phyloP scores from a whole-genome alignment of 53 echinoderm and acorn worm species.

The Arbacia lixula region DNA sequence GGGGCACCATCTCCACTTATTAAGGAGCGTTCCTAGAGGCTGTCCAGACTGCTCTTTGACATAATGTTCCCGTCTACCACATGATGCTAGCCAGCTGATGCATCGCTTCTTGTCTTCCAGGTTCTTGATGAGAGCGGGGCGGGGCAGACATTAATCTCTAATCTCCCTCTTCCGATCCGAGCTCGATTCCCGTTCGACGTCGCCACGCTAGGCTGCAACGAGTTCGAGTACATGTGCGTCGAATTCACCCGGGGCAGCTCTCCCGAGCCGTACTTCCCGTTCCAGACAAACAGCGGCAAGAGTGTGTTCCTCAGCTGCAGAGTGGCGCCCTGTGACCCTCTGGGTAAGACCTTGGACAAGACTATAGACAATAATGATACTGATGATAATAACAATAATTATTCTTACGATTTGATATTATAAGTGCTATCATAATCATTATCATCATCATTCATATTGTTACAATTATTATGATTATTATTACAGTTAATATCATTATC shows the following conservation, averaged over 20 bases:
- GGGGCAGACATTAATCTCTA: slow-evolving; percentile 13
- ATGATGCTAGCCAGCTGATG: neutral
- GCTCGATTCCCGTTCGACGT: slow-evolving; percentile 45
- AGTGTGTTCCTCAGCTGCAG: slow-evolving; percentile 22
- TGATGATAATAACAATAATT: too few relatives aligned
- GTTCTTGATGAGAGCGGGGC: neutral
- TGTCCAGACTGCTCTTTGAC: too few relatives aligned
- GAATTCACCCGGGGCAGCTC: slow-evolving; percentile 19
- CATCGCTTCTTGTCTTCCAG: neutral
- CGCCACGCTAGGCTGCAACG: slow-evolving; percentile 25
- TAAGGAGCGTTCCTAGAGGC: too few relatives aligned
- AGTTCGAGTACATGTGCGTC: slow-evolving; percentile 33
- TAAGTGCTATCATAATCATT: too few relatives aligned
- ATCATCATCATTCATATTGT: too few relatives aligned
- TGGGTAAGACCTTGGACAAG: slow-evolving; percentile 13
- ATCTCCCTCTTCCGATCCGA: slow-evolving; percentile 30
- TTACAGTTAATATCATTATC: too few relatives aligned
- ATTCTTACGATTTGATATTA: too few relatives aligned
- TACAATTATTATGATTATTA: too few relatives aligned
- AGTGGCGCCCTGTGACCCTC: slow-evolving; percentile 37
- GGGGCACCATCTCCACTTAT: too few relatives aligned
- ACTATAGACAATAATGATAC: too few relatives aligned
- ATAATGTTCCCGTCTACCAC: too few relatives aligned
- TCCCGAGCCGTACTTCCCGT: slow-evolving; percentile 42
- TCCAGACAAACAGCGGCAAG: slow-evolving; percentile 39